These are phyloP conservation scores for Umimayanthus chanpuru DNA, from an alignment of 92 coral and sea anemone genomes.

Conservation along the genomic window DNA sequence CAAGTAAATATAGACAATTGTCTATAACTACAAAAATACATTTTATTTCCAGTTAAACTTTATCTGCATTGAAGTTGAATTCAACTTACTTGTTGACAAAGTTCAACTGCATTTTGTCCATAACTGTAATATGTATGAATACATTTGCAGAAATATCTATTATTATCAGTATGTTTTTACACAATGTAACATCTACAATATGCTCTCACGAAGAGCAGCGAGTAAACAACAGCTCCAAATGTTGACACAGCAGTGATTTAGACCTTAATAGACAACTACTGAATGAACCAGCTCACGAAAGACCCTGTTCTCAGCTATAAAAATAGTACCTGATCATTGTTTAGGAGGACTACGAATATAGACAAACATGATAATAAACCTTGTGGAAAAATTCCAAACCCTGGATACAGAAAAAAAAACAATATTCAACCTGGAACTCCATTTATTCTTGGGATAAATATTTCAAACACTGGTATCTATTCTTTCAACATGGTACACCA, in stretches of 20 bases:
- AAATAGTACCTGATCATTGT: neutral
- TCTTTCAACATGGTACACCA: too few species aligned
- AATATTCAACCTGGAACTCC: too few species aligned
- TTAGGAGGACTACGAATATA: too few species aligned
- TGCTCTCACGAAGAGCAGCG: constrained; percentile 1
- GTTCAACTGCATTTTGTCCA: neutral
- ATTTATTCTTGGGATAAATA: too few species aligned
- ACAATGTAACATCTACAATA: neutral
- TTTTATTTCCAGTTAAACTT: neutral
- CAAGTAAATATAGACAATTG: neutral
- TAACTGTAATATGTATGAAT: neutral
- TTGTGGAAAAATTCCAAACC: too few species aligned
- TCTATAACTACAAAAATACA: neutral
- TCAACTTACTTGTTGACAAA: neutral
- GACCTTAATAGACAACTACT: neutral
- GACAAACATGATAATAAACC: too few species aligned
- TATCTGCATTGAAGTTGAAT: neutral
- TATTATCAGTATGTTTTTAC: neutral
- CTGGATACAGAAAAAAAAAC: too few species aligned
- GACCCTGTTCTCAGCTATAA: neutral
- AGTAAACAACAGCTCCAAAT: constrained; percentile 4
- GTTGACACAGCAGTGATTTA: neutral
- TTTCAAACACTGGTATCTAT: too few species aligned
- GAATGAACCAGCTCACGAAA: neutral
- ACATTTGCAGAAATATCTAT: neutral